Base-by-base conservation (phyloP, 2,113 vertebrate species). In the Ornithorhynchus anatinus region DNA sequence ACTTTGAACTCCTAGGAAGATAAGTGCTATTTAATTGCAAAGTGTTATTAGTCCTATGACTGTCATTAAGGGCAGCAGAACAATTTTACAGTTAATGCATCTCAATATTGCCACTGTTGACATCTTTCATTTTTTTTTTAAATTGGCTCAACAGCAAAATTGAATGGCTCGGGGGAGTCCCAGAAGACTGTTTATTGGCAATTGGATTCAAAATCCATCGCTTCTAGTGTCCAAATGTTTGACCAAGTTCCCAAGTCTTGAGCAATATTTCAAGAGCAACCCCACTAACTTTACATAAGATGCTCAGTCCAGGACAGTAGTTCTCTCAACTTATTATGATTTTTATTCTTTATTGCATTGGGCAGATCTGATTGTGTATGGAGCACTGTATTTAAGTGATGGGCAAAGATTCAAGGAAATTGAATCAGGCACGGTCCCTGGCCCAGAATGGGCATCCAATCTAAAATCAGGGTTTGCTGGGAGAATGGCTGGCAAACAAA, bases 1-100 rank as follows among this genome's bases (percentile, higher is more conserved):
- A 73, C 75, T 84, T 80, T 84, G 83, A 81, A 72, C 67, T 81
- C 59, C 52, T 72, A 67, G 25, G 40, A 77, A 85, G 70, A 68
- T 72, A 82, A 85, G 73, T 75, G 72, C 52, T 56, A 58, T 75
- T 84, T 84, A 88, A 88, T 75, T 84, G 69, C 70, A 58, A 77
- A 81, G 58, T 65, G 57, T 73, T 80, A 84, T 85, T 85, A 80
- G 72, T 80, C 59, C 84, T 82, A 39, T 60, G 67, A 50, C 69
- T 77, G 59, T 52, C 50, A 43, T 72, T 60, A 75, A 51, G 45
- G 50, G 33, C 44, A 64, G 32, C 36, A 65, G 70, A 29, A 75
- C 59, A 82, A 63, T 65, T 77, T 69, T 80, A 61, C 48, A 80
- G 69, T 75, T 84, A 84, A 80, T 84, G 42, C 53, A 68, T 85